A percentile compares a stretch with the other conserved stretches of the same genome.
These are phyloP conservation scores for Aldabrachelys gigantea DNA, from an alignment of 2,113 vertebrate genomes.

Conservation along the genomic window DNA sequence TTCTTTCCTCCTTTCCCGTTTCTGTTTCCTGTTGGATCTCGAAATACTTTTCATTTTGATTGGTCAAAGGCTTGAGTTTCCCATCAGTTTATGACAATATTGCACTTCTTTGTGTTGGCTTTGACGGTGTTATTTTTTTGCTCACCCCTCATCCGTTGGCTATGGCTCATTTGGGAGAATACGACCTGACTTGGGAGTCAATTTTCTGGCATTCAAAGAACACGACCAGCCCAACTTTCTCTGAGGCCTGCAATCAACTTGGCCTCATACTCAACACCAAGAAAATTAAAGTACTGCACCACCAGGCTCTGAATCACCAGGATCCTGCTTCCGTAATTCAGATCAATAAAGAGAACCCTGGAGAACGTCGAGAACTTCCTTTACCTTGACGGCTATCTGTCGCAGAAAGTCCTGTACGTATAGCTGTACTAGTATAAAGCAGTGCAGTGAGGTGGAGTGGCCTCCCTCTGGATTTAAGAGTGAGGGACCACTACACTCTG, in stretches of 20 bases:
- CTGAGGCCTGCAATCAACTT: not conserved
- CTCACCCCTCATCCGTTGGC: not conserved
- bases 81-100: not conserved
- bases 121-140: not conserved
- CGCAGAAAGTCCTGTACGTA: not conserved
- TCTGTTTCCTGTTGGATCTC: not conserved
- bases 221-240: not conserved
- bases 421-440: not conserved
- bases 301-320: not conserved
- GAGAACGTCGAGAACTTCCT: not conserved
- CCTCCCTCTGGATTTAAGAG: too few relatives aligned
- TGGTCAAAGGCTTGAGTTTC: not conserved
- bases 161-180: not conserved
- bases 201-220: not conserved
- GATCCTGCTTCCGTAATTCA: not conserved
- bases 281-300: not conserved
- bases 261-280: not conserved
- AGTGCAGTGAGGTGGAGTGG: not conserved
- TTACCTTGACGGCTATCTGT: not conserved
- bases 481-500: too few relatives aligned
- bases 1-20: not conserved
- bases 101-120: not conserved
- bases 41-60: not conserved
- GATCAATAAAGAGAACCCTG: not conserved
- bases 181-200: not conserved